These are phyloP conservation scores for Orgyia antiqua DNA, from an alignment of 2,888 invertebrate species.

Conservation along the genomic window DNA sequence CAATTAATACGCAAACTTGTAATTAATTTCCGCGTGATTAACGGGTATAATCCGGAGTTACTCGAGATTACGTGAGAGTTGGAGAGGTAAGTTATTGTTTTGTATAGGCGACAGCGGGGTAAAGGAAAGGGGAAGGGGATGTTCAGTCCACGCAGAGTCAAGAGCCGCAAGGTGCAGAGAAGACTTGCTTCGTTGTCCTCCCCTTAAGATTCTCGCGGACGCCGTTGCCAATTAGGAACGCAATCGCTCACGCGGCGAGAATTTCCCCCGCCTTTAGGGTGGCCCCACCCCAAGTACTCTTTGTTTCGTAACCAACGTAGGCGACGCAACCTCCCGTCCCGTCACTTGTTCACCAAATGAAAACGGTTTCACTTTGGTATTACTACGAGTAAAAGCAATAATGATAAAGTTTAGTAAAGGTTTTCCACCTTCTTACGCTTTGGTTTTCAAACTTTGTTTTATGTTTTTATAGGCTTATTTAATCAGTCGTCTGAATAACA, in stretches of 20 bases:
- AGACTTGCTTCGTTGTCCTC: constrained; percentile 68
- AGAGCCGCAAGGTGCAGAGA: constrained; percentile 60
- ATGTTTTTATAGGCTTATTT: too few species aligned
- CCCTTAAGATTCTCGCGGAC: constrained; percentile 79
- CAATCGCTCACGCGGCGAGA: constrained; percentile 76
- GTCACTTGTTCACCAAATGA: constrained; percentile 64
- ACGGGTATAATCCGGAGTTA: constrained; percentile 75
- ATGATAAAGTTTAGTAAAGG: constrained; percentile 53
- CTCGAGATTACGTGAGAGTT: constrained; percentile 71
- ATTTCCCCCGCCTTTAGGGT: constrained; percentile 40
- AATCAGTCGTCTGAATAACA: too few species aligned
- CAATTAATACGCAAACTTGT: constrained; percentile 77
- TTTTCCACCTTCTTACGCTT: constrained; percentile 47
- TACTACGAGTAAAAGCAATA: constrained; percentile 52
- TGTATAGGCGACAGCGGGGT: constrained; percentile 44
- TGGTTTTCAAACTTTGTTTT: constrained; percentile 39
- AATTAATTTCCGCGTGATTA: constrained; percentile 77
- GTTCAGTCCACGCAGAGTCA: constrained; percentile 45
- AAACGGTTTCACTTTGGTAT: constrained; percentile 70
- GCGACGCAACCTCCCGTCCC: constrained; percentile 49
- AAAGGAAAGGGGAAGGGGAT: constrained; percentile 23
- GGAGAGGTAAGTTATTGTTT: constrained; percentile 70
- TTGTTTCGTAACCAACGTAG: constrained; percentile 55
- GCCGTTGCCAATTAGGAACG: constrained; percentile 78
- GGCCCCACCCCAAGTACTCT: constrained; percentile 47